phyloP scores from a whole-genome alignment of 1,140 invertebrate genomes.

The Uloborus diversus region DNA sequence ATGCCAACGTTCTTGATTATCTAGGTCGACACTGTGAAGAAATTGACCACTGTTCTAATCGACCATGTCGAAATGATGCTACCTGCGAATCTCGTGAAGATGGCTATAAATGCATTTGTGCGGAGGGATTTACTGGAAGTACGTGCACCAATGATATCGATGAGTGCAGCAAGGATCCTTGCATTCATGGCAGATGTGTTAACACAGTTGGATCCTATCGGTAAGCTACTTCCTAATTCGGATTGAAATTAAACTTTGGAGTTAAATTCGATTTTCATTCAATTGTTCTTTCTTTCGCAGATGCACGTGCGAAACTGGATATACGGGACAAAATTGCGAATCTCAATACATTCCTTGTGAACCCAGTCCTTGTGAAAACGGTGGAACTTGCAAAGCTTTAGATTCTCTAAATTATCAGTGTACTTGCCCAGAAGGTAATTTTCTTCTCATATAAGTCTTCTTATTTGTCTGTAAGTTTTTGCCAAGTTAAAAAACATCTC shows the following conservation, averaged over 20 bases:
- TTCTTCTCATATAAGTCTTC: conserved; percentile 66
- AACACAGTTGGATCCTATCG: conserved; percentile 58
- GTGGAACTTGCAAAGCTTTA: conserved; percentile 79
- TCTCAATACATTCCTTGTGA: conserved; percentile 88
- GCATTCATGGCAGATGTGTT: conserved; percentile 73
- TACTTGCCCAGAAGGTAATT: conserved; percentile 77
- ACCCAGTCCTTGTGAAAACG: conserved; percentile 88
- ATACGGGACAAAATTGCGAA: conserved; percentile 89
- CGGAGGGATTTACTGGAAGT: conserved; percentile 87
- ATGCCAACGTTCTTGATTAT: neutral
- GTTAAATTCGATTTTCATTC: no score
- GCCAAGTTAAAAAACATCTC: no score
- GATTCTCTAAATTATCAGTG: conserved; percentile 84
- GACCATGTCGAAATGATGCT: conserved; percentile 81
- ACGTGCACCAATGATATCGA: conserved; percentile 86
- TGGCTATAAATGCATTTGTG: conserved; percentile 91
- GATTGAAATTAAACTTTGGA: no score
- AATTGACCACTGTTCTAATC: conserved; percentile 73
- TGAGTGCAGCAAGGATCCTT: conserved; percentile 80
- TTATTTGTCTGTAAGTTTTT: neutral
- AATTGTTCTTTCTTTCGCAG: conserved; percentile 69
- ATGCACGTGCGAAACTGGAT: conserved; percentile 87
- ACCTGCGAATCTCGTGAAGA: conserved; percentile 82
- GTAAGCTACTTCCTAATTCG: no score
- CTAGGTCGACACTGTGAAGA: conserved; percentile 83